Conservation (phyloP, 2,797 vertebrate species). For the Acropternis orthonyx region DNA sequence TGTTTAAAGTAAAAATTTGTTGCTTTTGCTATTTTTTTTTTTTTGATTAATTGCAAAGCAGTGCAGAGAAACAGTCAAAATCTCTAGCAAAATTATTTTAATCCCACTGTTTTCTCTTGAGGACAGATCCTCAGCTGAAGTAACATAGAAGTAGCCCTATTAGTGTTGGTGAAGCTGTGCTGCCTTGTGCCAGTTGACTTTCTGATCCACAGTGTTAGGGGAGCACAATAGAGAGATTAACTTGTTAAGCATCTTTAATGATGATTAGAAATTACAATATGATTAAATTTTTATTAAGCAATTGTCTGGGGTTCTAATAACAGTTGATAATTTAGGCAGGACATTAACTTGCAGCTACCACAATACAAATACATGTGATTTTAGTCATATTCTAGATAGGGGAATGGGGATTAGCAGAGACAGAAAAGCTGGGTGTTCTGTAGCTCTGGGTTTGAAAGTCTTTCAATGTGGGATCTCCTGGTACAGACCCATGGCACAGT, state of each 20-base stretch:
- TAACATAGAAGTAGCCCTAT: neutral
- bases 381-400: neutral
- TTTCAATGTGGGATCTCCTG: neutral
- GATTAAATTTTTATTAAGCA: conserved; percentile 71
- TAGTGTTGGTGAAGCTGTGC: neutral
- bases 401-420: neutral
- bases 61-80: neutral
- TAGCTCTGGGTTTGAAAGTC: neutral
- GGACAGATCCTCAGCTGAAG: neutral
- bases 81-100: neutral
- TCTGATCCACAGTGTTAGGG: neutral
- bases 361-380: conserved; percentile 42
- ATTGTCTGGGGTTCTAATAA: conserved; percentile 67
- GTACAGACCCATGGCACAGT: neutral
- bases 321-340: conserved; percentile 55
- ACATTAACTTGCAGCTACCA: conserved; percentile 48
- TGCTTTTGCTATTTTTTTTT: neutral
- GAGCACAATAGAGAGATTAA: conserved; percentile 58
- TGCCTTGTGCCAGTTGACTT: neutral
- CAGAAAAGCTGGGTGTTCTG: neutral
- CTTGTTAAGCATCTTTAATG: conserved; percentile 60
- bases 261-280: conserved; percentile 68
- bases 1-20: neutral
- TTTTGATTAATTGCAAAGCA: neutral
- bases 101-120: neutral